Evolutionary conservation across 1,140 invertebrate species (phyloP), one percentile per base, ranked within the genome.

Genomic region (Saxidomus purpurata): DNA sequence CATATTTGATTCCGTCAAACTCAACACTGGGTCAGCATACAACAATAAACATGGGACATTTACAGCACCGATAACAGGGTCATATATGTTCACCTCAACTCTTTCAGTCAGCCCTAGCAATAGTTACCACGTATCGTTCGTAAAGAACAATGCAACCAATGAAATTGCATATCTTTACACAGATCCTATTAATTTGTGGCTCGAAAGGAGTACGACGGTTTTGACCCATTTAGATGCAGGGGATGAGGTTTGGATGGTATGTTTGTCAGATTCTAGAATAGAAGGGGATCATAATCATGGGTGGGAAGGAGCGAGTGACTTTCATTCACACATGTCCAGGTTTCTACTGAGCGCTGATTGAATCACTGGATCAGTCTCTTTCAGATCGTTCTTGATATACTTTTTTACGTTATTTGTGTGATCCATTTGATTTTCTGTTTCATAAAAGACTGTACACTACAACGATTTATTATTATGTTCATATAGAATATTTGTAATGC

Each of bases 211-310:
- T 34, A 82, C 80, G 3, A 40, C 80, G 34, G 55, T 82, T n/a
- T 34, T 82, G 17, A 82, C 80, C 34, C 80, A 82, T 6, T 28
- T 82, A 0, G 80, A 61, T 15, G 28, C 36, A 22, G 80, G 80
- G 17, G 80, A 82, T 19, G 80, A 82, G 19, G 25, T 82, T 38
- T 82, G 80, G 80, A 67, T 82, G 59, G 80, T 67, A 6, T 82
- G 80, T 47, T 15, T 67, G n/a, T 43, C 1, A 1, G 80, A 82
- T 28, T 79, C 76, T 0, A 49, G 49, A 52, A 79, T 79, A 22
- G 49, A 49, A 36, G 76, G 76, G 15, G 49, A 79, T 49, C 76
- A 52, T 25, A 79, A 79, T 43, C 76, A 79, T 55, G 43, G 49
- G 28, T 28, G n/a, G 76, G 76, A 79, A n/a, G 76, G 76, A 28